Evolutionary conservation across 2,113 vertebrate genomes (phyloP).

Genomic region (Calyptomena viridis): DNA sequence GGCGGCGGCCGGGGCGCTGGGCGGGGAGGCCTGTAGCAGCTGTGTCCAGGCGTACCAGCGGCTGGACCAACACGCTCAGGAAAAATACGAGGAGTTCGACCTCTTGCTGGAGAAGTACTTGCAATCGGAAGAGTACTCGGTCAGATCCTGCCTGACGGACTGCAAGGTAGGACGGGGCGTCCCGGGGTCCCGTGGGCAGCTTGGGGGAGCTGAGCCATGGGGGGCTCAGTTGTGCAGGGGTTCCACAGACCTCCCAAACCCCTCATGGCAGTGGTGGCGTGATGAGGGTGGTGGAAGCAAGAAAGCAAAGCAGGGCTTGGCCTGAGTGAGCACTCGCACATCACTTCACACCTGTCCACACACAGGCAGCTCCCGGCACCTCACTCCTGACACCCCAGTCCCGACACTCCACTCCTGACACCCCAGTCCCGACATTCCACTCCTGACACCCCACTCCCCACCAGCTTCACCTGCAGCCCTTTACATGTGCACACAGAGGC

Average conservation of each 20-base stretch:
- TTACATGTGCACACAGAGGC: fast-evolving
- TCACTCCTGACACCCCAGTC: neutral
- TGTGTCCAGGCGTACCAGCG: conserved; percentile 84
- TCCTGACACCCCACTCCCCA: fast-evolving
- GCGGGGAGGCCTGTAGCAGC: conserved; percentile 80
- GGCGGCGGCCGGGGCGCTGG: conserved; percentile 72
- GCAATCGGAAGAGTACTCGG: conserved; percentile 84
- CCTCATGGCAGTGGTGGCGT: neutral
- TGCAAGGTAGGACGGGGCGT: conserved; percentile 77
- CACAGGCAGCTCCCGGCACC: fast-evolving
- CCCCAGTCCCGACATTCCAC: fast-evolving
- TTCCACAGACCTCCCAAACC: fast-evolving
- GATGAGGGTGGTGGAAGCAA: neutral
- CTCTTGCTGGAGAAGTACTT: conserved; percentile 85
- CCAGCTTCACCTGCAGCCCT: neutral
- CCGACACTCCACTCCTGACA: neutral
- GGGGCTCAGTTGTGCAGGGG: too few species aligned
- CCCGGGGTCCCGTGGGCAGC: too few species aligned
- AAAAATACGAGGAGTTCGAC: conserved; percentile 90
- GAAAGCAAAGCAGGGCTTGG: neutral
- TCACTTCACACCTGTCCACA: fast-evolving
- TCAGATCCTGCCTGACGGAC: conserved; percentile 80
- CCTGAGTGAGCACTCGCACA: fast-evolving
- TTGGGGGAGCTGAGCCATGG: too few species aligned
- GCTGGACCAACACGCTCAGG: conserved; percentile 89